Evolutionary conservation across 1,140 invertebrate genomes (phyloP), one percentile per base, ranked within the genome.

Genomic region (Tenebrio molitor): DNA sequence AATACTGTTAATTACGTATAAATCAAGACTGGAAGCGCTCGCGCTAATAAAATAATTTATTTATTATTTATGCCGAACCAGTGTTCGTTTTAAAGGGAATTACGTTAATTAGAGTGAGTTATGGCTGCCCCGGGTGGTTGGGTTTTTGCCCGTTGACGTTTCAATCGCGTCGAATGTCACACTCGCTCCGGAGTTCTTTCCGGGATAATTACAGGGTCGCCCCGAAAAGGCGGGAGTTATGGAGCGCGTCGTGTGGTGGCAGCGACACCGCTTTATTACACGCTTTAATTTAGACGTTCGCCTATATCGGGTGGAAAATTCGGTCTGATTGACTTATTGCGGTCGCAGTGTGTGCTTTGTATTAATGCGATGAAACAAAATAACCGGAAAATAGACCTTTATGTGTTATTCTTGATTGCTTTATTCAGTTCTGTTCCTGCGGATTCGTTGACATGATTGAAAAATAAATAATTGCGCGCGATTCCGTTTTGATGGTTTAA

Each of bases 321-420:
- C 21, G 21, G 16, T 23, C 46, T 53, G 46, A 53, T 53, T 53
- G 46, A 53, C 8, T 53, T 53, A 21, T 53, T 53, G 19, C 7
- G 17, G 7, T 53, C 23, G 14, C 23, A 23, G 17, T 25, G 36
- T 39, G 36, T 39, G 36, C 36, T 39, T 39, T 39, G 21, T 53
- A 21, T 53, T 53, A 53, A 53, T 53, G 46, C 21, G 19, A 58
- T 58, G 23, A 58, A 58, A 29, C 23, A 58, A 29, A 58, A 58
- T 58, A 58, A 58, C 50, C 23, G 23, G 50, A 58, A 58, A 58
- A 58, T 58, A 58, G 50, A 58, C 50, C 12, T 58, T 58, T 58
- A 58, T 46, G 14, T 46, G 14, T 4, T 46, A 46, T 46, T 39
- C 36, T 39, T 39, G 36, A 39, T 39, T 39, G 36, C 36, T 39